Evolutionary conservation across 2,888 invertebrate genomes (phyloP).

Genomic region (Halictus quadricinctus): DNA sequence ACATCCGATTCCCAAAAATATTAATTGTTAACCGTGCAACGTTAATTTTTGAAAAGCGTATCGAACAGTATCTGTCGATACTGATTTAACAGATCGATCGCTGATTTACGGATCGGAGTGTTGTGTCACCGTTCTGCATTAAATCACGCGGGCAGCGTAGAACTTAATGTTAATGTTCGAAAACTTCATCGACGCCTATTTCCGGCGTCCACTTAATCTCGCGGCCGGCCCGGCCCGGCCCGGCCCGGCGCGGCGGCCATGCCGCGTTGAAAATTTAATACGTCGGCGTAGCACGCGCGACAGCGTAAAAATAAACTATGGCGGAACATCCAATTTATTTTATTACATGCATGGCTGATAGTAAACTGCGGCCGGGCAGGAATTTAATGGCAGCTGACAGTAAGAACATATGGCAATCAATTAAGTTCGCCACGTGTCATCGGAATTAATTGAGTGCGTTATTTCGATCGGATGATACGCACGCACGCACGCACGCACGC

Average conservation of each 20-base stretch:
- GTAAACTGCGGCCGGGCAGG: not conserved
- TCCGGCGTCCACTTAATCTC: not conserved
- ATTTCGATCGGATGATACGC: slow-evolving; percentile 28
- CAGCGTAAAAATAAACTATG: slow-evolving; percentile 3
- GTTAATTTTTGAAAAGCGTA: too few species aligned
- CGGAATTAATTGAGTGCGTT: slow-evolving; percentile 39
- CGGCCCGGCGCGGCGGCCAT: too few species aligned
- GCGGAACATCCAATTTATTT: not conserved
- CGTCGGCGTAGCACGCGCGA: not conserved
- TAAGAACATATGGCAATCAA: slow-evolving; percentile 39
- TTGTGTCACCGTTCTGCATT: not conserved
- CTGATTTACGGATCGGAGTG: not conserved
- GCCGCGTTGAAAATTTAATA: not conserved
- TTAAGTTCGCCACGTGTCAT: slow-evolving; percentile 42
- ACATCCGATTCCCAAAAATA: too few species aligned
- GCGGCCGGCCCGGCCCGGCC: not conserved
- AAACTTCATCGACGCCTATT: not conserved
- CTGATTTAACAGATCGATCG: not conserved
- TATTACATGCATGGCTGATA: not conserved
- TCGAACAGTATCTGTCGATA: not conserved
- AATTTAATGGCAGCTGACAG: slow-evolving; percentile 30
- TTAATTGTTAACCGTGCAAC: too few species aligned
- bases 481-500: not conserved
- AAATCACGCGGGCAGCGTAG: not conserved
- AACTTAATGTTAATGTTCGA: not conserved